Conservation (phyloP, 64 coral and sea anemone genomes). For the Orbicella faveolata region DNA sequence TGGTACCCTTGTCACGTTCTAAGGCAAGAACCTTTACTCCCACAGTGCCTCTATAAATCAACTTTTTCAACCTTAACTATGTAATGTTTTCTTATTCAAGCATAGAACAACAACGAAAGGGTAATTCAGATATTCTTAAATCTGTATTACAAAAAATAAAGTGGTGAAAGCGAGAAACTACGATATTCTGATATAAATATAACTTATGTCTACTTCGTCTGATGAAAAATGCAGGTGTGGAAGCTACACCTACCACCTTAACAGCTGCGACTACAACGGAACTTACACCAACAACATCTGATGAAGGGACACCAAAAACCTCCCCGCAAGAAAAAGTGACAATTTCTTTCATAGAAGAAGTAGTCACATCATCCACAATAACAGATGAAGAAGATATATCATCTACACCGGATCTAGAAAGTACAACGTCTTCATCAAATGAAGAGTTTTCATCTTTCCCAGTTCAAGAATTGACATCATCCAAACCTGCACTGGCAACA, state of each 20-base stretch:
- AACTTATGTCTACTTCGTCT: not conserved
- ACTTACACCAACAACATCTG: not conserved
- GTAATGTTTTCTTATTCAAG: too few species aligned
- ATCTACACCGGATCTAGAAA: not conserved
- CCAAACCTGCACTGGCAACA: not conserved
- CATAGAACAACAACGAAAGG: too few species aligned
- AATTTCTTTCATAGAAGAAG: not conserved
- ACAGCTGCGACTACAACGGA: not conserved
- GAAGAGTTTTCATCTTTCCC: not conserved
- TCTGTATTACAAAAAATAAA: too few species aligned
- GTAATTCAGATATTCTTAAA: too few species aligned
- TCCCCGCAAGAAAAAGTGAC: not conserved
- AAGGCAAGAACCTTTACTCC: too few species aligned
- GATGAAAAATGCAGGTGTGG: not conserved
- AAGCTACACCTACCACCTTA: not conserved
- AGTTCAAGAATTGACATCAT: not conserved
- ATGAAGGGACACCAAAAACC: constrained; percentile 3
- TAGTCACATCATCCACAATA: not conserved
- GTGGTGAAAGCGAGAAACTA: not conserved
- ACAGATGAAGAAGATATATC: not conserved
- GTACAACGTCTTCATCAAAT: not conserved
- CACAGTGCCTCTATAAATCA: too few species aligned
- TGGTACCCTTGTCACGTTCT: too few species aligned
- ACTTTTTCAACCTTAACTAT: too few species aligned
- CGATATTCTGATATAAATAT: not conserved